Conservation (phyloP, 2,113 vertebrate genomes). For the Echinops telfairi region DNA sequence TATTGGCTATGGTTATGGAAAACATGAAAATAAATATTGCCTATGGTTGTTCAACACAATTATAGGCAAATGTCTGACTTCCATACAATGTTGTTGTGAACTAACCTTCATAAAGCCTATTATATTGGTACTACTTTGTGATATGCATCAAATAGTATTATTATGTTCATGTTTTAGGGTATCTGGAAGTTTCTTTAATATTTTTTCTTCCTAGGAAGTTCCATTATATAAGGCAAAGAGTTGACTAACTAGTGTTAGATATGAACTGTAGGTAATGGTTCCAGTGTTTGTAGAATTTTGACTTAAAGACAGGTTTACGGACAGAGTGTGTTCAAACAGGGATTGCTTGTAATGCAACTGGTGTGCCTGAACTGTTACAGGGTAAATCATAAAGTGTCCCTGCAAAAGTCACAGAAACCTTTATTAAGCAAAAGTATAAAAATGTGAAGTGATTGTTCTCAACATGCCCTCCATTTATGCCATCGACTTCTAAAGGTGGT, state of each 20-base stretch:
- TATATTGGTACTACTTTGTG: neutral
- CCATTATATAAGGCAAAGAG: no score
- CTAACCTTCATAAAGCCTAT: neutral
- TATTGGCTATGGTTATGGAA: neutral
- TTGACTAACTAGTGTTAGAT: neutral
- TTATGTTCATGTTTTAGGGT: neutral
- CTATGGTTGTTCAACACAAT: neutral
- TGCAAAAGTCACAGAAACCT: no score
- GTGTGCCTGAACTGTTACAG: neutral
- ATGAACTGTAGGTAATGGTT: neutral
- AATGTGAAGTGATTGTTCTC: no score
- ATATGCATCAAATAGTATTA: no score
- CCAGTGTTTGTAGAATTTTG: neutral
- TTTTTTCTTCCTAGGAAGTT: no score
- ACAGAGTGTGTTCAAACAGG: neutral
- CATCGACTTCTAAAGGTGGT: no score
- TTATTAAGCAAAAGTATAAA: no score
- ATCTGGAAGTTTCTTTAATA: neutral
- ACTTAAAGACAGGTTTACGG: neutral
- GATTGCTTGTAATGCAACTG: neutral
- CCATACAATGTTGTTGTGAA: neutral
- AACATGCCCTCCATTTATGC: no score
- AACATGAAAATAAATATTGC: neutral
- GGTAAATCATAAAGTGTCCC: no score
- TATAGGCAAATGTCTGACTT: neutral